Conservation (phyloP, 2,797 vertebrate genomes). For the Mastacembelus armatus region DNA sequence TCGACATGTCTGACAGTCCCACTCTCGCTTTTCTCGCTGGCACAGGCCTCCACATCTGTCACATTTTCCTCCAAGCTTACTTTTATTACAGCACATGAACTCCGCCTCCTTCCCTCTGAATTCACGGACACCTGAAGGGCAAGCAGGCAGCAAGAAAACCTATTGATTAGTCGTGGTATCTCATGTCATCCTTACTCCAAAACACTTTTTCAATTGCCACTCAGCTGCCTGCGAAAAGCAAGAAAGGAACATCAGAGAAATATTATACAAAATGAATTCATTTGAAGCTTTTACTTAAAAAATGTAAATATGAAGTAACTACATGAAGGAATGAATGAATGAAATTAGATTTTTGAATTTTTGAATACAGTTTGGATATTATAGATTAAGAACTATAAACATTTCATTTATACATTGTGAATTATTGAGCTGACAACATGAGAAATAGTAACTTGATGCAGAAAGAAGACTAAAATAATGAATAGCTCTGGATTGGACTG, state of each 20-base stretch:
- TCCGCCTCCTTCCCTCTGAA: conserved; percentile 39
- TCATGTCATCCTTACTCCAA: conserved; percentile 72
- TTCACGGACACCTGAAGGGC: conserved; percentile 75
- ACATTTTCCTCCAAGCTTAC: conserved; percentile 73
- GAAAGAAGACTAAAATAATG: neutral
- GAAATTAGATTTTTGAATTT: too few relatives aligned
- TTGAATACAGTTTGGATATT: neutral
- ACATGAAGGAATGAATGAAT: neutral
- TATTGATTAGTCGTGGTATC: conserved; percentile 75
- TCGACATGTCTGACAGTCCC: conserved; percentile 86
- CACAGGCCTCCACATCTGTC: conserved; percentile 75
- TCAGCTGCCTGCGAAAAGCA: conserved; percentile 41
- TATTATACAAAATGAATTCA: accelerated
- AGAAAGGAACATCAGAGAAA: neutral
- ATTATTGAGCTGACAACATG: neutral
- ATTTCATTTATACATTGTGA: neutral
- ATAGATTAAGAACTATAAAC: neutral
- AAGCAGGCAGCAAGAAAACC: conserved; percentile 61
- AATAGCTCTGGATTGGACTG: neutral
- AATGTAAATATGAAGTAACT: neutral
- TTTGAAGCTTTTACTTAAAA: neutral
- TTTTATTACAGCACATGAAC: conserved; percentile 63
- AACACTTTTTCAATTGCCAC: conserved; percentile 43
- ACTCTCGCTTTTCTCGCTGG: conserved; percentile 82
- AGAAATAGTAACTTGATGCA: neutral